Evolutionary conservation across 2,797 vertebrate genomes (phyloP), one percentile per base, ranked within the genome.

Genomic region (Emydoidea blandingii): DNA sequence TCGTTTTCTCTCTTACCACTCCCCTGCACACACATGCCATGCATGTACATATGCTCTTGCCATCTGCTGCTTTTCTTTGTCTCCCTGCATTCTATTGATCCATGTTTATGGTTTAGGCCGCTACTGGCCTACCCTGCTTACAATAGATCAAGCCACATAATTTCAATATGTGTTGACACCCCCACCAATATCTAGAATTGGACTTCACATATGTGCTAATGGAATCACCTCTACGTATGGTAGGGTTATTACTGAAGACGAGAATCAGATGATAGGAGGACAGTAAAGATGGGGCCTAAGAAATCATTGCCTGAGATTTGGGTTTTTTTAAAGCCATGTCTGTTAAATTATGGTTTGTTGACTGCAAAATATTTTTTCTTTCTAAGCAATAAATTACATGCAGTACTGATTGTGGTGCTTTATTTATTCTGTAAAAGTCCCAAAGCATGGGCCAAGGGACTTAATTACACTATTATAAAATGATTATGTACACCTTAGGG

Each of bases 391-490:
- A 95, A 85, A 79, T 95, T 96, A 79, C 41, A n/a, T 91, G 92
- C 85, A 85, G 1, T 72, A 88, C 68, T 93, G 96, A 54, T 92
- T 95, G 89, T 82, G 37, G 12, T 86, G 95, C 95, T 96, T 94
- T 92, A 94, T 88, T 97, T 95, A 93, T 96, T 96, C 96, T 97
- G 76, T 91, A 96, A 25, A 54, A 98, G 97, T 98, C 94, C 95
- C 92, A 95, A 93, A 96, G 96, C 79, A 34, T 87, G 87, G 87
- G 93, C 90, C 86, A 91, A 96, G 83, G 74, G 94, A 93, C 94
- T 97, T 96, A 98, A 96, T 98, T 97, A 95, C 92, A 90, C 80
- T 96, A 90, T 97, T 98, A 97, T 84, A 88, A 95, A 97, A 96
- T 97, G 93, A 93, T 96, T 93, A 94, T 72, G 41, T 91, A 91